phyloP scores from a whole-genome alignment of 2,888 invertebrate genomes.

The Unio delphinus region DNA sequence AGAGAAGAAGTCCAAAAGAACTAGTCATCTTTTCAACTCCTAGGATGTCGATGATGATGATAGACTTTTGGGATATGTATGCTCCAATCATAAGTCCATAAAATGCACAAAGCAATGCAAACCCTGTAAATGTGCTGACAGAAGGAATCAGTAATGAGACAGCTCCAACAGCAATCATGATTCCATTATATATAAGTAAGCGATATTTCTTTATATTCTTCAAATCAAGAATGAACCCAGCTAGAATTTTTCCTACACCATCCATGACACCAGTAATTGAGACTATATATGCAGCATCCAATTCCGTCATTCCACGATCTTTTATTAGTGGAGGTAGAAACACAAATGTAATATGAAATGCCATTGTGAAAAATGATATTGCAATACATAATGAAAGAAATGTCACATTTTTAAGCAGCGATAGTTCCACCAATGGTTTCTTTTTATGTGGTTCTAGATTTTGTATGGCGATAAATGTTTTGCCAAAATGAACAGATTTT shows the following conservation, averaged over 20 bases:
- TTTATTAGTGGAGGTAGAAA: slow-evolving; percentile 55
- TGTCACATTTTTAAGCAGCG: slow-evolving; percentile 38
- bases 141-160: slow-evolving; percentile 47
- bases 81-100: slow-evolving; percentile 55
- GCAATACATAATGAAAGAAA: slow-evolving; percentile 41
- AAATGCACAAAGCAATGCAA: slow-evolving; percentile 36
- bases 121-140: slow-evolving; percentile 27
- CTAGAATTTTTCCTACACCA: slow-evolving; percentile 41
- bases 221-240: slow-evolving; percentile 48
- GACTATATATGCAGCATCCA: slow-evolving; percentile 48
- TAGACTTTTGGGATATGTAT: slow-evolving; percentile 61
- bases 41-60: slow-evolving; percentile 56
- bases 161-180: slow-evolving; percentile 47
- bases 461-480: too few species aligned
- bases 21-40: slow-evolving; percentile 53
- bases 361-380: slow-evolving; percentile 39
- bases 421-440: slow-evolving; percentile 31
- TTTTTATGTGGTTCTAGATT: slow-evolving; percentile 6
- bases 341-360: slow-evolving; percentile 49
- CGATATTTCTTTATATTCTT: slow-evolving; percentile 43
- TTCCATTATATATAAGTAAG: slow-evolving; percentile 44
- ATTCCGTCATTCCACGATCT: slow-evolving; percentile 37
- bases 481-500: background rate
- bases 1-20: slow-evolving; percentile 55
- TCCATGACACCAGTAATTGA: slow-evolving; percentile 54